These are phyloP conservation scores for Cynocephalus volans DNA, from an alignment of 2,113 vertebrate species.

Conservation along the genomic window DNA sequence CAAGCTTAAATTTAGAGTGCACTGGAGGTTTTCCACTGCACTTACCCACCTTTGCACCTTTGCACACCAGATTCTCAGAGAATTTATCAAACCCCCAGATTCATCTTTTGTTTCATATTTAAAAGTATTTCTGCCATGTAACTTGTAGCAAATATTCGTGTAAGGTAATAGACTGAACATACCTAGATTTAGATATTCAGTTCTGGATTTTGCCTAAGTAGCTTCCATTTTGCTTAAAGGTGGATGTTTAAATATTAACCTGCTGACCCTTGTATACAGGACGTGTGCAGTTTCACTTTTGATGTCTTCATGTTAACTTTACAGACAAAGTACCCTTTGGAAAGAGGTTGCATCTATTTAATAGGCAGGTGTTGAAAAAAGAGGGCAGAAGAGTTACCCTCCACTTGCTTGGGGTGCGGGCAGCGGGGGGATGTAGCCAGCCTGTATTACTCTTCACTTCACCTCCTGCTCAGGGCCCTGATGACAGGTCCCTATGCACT, in stretches of 20 bases:
- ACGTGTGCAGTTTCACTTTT: background rate
- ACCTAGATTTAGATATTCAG: slow-evolving; percentile 81
- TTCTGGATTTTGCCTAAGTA: slow-evolving; percentile 80
- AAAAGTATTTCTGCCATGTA: slow-evolving; percentile 69
- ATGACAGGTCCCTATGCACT: background rate
- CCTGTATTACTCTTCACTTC: background rate
- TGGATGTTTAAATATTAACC: background rate
- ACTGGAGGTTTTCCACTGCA: slow-evolving; percentile 19
- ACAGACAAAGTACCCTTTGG: background rate
- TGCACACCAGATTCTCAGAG: slow-evolving; percentile 22
- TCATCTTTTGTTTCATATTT: slow-evolving; percentile 73
- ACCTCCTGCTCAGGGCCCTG: background rate
- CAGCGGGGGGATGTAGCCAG: background rate
- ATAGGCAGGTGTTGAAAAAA: background rate
- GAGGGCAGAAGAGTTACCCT: background rate
- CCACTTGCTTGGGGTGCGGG: background rate
- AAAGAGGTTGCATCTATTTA: slow-evolving; percentile 18
- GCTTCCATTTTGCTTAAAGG: slow-evolving; percentile 75
- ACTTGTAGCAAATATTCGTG: slow-evolving; percentile 70
- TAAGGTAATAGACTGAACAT: slow-evolving; percentile 82
- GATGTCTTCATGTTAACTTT: background rate
- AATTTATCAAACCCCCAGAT: slow-evolving; percentile 71
- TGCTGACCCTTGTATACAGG: background rate
- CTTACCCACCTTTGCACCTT: background rate
- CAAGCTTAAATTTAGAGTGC: background rate